These are phyloP conservation scores for Pinctada fucata DNA, from an alignment of 2,888 invertebrate genomes.

Conservation along the genomic window DNA sequence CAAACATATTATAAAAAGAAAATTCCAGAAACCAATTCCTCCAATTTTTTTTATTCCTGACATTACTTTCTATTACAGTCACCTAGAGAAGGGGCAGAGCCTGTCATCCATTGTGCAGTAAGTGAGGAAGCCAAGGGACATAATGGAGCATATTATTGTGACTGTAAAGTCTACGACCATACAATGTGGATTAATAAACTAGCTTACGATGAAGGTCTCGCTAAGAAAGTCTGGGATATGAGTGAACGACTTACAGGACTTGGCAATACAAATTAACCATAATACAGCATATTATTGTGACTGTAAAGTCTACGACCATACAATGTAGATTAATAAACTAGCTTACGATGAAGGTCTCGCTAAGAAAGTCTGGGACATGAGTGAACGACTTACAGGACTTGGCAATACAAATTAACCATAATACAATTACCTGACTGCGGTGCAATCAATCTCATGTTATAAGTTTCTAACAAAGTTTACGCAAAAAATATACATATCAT, in stretches of 20 bases:
- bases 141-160: constrained; percentile 67
- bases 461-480: no score
- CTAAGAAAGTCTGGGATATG: constrained; percentile 65
- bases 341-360: constrained; percentile 58
- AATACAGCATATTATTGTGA: constrained; percentile 63
- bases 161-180: constrained; percentile 49
- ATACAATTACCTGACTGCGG: no score
- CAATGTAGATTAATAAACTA: constrained; percentile 38
- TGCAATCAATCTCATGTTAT: no score
- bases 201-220: constrained; percentile 56
- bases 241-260: constrained; percentile 58
- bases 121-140: constrained; percentile 61
- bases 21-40: no score
- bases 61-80: constrained; percentile 58
- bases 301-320: constrained; percentile 44
- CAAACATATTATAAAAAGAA: no score
- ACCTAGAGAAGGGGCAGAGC: constrained; percentile 72
- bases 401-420: no score
- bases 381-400: constrained; percentile 56
- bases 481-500: no score
- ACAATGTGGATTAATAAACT: constrained; percentile 38
- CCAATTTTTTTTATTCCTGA: no score
- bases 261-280: background rate
- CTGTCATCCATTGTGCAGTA: constrained; percentile 71
- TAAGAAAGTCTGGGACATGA: constrained; percentile 64